Conservation (phyloP, 2,797 vertebrate species). For the Hemitrygon akajei region DNA sequence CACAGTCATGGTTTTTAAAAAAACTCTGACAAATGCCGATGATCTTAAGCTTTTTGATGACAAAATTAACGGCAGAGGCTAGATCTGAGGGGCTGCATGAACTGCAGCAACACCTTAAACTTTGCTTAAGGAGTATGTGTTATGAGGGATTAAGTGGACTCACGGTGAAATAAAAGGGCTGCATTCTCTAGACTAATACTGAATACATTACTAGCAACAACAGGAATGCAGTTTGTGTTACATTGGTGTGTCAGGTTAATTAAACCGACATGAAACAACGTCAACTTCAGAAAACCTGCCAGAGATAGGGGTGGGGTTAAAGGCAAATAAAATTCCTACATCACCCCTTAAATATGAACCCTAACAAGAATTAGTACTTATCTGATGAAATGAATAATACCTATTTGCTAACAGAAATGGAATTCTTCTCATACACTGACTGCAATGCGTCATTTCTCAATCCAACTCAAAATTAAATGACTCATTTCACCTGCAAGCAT, state of each 20-base stretch:
- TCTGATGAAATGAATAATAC: too few species aligned
- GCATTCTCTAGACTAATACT: not conserved
- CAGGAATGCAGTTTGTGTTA: not conserved
- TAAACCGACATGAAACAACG: not conserved
- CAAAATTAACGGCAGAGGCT: not conserved
- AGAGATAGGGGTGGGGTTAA: not conserved
- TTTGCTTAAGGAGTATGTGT: not conserved
- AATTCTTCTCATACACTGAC: not conserved
- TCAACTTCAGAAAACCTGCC: not conserved
- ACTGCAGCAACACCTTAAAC: too few species aligned
- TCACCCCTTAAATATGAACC: not conserved
- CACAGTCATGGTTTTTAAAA: not conserved
- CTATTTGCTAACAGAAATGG: not conserved
- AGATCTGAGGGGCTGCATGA: not conserved
- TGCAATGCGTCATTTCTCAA: not conserved
- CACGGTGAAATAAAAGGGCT: not conserved
- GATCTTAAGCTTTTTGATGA: not conserved
- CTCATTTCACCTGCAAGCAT: not conserved
- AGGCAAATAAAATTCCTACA: not conserved
- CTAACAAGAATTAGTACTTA: not conserved
- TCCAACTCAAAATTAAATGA: not conserved
- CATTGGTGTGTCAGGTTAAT: not conserved
- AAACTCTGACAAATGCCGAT: not conserved
- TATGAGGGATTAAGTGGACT: not conserved
- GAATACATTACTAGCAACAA: not conserved